Evolutionary conservation across 2,113 vertebrate genomes (phyloP).

Genomic region (Cochlearius cochlearius): DNA sequence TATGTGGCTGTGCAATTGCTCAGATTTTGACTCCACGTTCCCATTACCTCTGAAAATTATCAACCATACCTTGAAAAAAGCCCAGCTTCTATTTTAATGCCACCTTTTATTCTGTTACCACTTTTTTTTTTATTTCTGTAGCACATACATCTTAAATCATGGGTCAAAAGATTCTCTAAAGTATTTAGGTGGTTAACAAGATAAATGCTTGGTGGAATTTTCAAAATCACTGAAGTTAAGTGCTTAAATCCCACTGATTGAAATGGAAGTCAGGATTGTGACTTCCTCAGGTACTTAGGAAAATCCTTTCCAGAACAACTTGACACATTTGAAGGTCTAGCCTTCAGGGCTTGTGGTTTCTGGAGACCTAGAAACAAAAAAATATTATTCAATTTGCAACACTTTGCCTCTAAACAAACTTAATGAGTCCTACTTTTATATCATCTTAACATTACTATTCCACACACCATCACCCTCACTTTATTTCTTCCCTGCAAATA

Average conservation of each 20-base stretch:
- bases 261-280: neutral
- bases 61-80: neutral
- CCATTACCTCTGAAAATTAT: neutral
- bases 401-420: neutral
- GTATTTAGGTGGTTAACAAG: neutral
- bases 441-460: neutral
- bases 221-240: neutral
- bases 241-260: neutral
- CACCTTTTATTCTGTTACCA: neutral
- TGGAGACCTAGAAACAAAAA: neutral
- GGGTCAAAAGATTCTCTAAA: neutral
- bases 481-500: neutral
- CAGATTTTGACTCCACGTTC: neutral
- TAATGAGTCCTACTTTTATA: neutral
- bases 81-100: neutral
- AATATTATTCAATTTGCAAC: neutral
- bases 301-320: neutral
- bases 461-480: neutral
- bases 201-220: neutral
- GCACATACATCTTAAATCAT: neutral
- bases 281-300: neutral
- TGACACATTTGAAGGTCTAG: neutral
- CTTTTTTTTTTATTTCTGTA: neutral
- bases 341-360: neutral
- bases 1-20: neutral